Evolutionary conservation across 2,888 invertebrate genomes (phyloP).

Genomic region (Hyppa rectilinea): DNA sequence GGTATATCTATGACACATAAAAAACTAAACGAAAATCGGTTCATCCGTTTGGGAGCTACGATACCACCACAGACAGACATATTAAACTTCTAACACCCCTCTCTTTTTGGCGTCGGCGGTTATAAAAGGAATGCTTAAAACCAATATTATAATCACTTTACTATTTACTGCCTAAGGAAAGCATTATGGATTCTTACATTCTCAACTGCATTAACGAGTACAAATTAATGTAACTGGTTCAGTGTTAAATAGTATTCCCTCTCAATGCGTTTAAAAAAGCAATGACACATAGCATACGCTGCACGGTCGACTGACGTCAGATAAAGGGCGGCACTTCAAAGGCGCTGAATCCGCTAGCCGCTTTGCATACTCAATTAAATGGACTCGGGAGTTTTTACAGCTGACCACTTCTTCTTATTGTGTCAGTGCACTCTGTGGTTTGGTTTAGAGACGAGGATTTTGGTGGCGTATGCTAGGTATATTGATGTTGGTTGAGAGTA

Average conservation of each 20-base stretch:
- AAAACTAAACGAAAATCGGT: too few relatives aligned
- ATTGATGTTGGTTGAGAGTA: slow-evolving; percentile 2
- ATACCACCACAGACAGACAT: too few relatives aligned
- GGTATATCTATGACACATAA: too few relatives aligned
- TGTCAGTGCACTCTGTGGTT: slow-evolving; percentile 34
- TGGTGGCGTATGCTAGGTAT: slow-evolving; percentile 37
- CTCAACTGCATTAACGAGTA: too few relatives aligned
- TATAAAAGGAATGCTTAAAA: neutral
- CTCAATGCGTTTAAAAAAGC: slow-evolving; percentile 10
- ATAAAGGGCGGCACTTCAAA: slow-evolving; percentile 52
- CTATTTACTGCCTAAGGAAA: neutral
- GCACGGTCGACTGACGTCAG: slow-evolving; percentile 40
- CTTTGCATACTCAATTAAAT: slow-evolving; percentile 71
- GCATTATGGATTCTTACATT: neutral
- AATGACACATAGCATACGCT: slow-evolving; percentile 20
- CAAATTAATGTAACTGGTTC: too few relatives aligned
- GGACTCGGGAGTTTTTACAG: slow-evolving; percentile 58
- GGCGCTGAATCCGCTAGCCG: slow-evolving; percentile 48
- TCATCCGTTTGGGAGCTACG: too few relatives aligned
- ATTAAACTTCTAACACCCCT: too few relatives aligned
- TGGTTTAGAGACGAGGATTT: slow-evolving; percentile 24
- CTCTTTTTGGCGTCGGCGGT: too few relatives aligned
- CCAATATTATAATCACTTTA: neutral
- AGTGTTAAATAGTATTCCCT: neutral
- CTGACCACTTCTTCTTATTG: slow-evolving; percentile 57